Base-by-base conservation (phyloP, 2,797 vertebrate species). In the Phylloscopus collybita region DNA sequence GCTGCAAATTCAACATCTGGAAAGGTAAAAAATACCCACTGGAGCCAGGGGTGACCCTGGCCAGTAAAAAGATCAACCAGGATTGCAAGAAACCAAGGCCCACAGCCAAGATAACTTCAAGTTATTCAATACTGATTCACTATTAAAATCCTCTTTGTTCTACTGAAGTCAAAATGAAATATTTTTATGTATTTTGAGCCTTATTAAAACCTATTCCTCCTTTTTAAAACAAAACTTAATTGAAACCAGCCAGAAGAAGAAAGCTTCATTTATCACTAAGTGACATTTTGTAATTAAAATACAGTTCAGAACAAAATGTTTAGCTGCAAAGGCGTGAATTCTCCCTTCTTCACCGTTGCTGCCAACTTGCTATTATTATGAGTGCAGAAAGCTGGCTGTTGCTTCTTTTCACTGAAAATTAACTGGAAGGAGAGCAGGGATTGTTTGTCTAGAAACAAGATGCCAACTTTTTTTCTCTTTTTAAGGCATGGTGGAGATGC, bases 201-300 rank as follows among this genome's bases (percentile, higher is more conserved):
- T 93, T 93, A 94, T 73, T 79, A 94, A 95, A 95, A 80, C 27
- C 90, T 72, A 61, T 67, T 76, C 61, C 92, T 90, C 72, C 86
- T 87, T 80, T 64, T 71, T 34, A 86, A 94, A 96, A 69, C 72
- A 85, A 90, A 95, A 64, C 67, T 40, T 94, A 94, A 88, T 81
- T 91, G 86, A 95, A 95, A 78, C 20, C 53, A 69, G 82, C 84
- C 36, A 65, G 44, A 30, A 74, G 54, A 56, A 80, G 44, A 32
- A 78, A 50, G 83, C 72, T 93, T 72, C 88, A 86, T 92, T 95
- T 92, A 92, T 91, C 82, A 80, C 14, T 2, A 91, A 91, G 86
- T 82, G 89, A 95, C 88, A 59, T 78, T 93, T 36, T 78, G 60
- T 95, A 94, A 96, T 93, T 94, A 91, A 93, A 96, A 92, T 62